Evolutionary conservation across 2,888 invertebrate species (phyloP).

Genomic region (Miltochrista miniata): DNA sequence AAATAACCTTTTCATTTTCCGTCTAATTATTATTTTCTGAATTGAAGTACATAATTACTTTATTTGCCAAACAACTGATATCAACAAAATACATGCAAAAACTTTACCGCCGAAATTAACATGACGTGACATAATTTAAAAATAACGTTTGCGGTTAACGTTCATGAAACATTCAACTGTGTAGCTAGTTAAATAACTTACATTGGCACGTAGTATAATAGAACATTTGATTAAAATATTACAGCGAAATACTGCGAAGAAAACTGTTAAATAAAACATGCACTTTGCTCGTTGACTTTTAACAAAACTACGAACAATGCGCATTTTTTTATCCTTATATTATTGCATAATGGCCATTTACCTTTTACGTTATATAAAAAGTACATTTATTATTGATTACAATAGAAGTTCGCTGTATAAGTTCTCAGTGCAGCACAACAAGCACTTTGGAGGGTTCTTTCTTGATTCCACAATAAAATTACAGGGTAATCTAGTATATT

Average conservation of each 20-base stretch:
- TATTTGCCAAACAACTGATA: too few relatives aligned
- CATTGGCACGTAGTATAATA: slow-evolving; percentile 6
- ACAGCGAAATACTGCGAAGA: neutral
- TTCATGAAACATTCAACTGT: slow-evolving; percentile 6
- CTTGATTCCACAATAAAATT: too few relatives aligned
- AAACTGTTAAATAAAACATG: slow-evolving; percentile 3
- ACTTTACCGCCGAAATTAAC: slow-evolving; percentile 12
- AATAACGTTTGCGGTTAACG: slow-evolving; percentile 23
- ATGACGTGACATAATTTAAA: slow-evolving; percentile 17
- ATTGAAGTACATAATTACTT: too few relatives aligned
- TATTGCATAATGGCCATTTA: neutral
- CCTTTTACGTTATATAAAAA: neutral
- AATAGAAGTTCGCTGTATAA: too few relatives aligned
- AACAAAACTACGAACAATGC: neutral
- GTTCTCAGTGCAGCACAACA: too few relatives aligned
- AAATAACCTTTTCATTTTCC: too few relatives aligned
- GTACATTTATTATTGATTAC: too few relatives aligned
- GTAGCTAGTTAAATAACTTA: neutral
- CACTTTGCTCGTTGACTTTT: neutral
- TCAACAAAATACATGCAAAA: too few relatives aligned
- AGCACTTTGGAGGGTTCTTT: too few relatives aligned
- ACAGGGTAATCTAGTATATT: too few relatives aligned
- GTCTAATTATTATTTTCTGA: too few relatives aligned
- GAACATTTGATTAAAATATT: slow-evolving; percentile 6
- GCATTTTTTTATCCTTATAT: neutral